Evolutionary conservation across 2,888 invertebrate genomes (phyloP).

Genomic region (Trissoscelio sp.): DNA sequence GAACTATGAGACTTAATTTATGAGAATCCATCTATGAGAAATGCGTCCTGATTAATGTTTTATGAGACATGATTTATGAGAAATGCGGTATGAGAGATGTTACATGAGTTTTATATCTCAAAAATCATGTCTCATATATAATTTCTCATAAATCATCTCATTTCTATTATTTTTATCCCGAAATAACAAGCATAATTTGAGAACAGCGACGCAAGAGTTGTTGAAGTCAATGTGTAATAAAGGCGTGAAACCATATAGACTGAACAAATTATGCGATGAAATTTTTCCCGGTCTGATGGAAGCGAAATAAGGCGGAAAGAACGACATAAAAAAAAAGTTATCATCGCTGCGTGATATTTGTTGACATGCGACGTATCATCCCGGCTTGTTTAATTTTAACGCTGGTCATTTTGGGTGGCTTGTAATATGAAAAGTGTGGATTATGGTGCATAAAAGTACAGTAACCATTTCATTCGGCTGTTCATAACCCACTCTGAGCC

Average conservation of each 20-base stretch:
- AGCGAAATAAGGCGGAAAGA: slow-evolving; percentile 22
- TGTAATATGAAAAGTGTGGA: slow-evolving; percentile 21
- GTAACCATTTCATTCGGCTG: slow-evolving; percentile 10
- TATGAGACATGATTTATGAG: too few relatives aligned
- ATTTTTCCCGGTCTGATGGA: neutral
- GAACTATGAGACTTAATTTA: too few relatives aligned
- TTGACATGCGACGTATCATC: neutral
- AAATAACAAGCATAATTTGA: neutral
- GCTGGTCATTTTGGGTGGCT: slow-evolving; percentile 35
- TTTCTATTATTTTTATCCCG: too few relatives aligned
- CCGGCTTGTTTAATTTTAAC: slow-evolving; percentile 35
- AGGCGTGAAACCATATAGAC: neutral
- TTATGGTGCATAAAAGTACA: slow-evolving; percentile 32
- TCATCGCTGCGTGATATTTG: slow-evolving; percentile 19
- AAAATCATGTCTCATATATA: too few relatives aligned
- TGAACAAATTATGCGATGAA: slow-evolving; percentile 14
- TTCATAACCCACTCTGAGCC: slow-evolving; percentile 25
- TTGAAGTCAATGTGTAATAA: neutral
- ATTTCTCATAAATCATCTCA: too few relatives aligned
- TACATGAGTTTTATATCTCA: too few relatives aligned
- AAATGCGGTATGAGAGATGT: too few relatives aligned
- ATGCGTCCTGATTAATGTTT: too few relatives aligned
- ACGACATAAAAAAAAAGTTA: slow-evolving; percentile 8
- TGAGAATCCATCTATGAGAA: too few relatives aligned
- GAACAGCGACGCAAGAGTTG: neutral